phyloP scores from a whole-genome alignment of 2,113 vertebrate genomes.

The Lonchura striata region DNA sequence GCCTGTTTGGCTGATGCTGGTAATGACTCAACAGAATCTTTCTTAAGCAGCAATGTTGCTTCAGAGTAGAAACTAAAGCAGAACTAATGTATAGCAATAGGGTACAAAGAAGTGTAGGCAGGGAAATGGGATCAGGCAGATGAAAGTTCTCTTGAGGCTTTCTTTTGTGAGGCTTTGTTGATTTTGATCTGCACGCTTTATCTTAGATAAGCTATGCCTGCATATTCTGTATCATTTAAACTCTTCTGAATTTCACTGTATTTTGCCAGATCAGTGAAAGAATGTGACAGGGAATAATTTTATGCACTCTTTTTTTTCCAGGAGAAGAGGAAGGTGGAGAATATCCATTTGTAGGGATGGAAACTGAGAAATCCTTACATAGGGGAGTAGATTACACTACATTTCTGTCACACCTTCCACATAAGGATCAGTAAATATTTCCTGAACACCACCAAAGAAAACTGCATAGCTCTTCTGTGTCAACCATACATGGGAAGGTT shows the following conservation, averaged over 20 bases:
- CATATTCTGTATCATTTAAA: slow-evolving; percentile 8
- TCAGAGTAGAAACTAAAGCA: slow-evolving; percentile 46
- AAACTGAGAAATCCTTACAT: not conserved
- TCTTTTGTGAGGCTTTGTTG: slow-evolving; percentile 47
- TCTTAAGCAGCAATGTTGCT: slow-evolving; percentile 36
- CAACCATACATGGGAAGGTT: accelerated
- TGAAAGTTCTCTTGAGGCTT: slow-evolving; percentile 29
- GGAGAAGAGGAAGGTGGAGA: not conserved
- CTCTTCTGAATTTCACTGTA: not conserved
- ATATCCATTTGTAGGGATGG: not conserved
- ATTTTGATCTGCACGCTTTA: not conserved
- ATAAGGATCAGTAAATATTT: not conserved
- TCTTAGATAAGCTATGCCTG: slow-evolving; percentile 19
- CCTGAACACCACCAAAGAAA: not conserved
- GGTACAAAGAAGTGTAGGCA: slow-evolving; percentile 34
- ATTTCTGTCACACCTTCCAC: not conserved
- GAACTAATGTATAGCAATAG: not conserved
- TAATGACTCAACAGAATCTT: slow-evolving; percentile 69
- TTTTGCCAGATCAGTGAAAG: slow-evolving; percentile 27
- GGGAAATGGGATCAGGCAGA: slow-evolving; percentile 35
- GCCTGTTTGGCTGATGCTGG: slow-evolving; percentile 61
- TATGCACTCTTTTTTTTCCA: slow-evolving; percentile 1
- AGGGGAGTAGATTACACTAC: not conserved
- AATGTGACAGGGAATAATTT: not conserved
- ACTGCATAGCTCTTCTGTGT: not conserved